Base-by-base conservation (phyloP, 2,797 vertebrate genomes). In the Gobio occitaniae region DNA sequence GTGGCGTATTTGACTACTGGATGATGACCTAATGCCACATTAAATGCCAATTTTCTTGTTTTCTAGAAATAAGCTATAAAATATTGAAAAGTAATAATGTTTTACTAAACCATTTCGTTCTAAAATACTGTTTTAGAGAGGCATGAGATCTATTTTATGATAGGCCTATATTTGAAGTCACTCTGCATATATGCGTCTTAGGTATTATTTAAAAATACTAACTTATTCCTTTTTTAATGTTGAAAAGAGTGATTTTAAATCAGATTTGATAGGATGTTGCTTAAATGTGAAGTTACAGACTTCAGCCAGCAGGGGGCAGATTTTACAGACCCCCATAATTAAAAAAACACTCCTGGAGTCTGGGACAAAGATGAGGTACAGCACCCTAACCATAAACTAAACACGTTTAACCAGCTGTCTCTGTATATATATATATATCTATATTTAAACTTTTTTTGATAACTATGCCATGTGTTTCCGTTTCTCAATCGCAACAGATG, bases 351-450 rank as follows among this genome's bases (percentile, higher is more conserved):
- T 78, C 86, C 82, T 90, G 88, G 89, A 87, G 90, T 88, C 91
- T 91, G 89, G 93, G 94, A 94, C 93, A 94, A 95, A 75, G 38
- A 88, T 83, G 70, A 86, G 87, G 93, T 95, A 92, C 95, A 96
- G 95, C 94, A 95, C 95, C 96, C 90, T 89, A 88, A 87, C 72
- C 88, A 83, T 77, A 86, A 89, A 90, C 80, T 6, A 41, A 65
- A 71, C 6, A 48, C 38, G 13, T 80, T 6, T 82, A 78, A 52
- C 47, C 38, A 32, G 36, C 52, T 32, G 17, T 32, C 25, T 41
- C 41, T 41, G 6, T 41, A 32, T 32, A 32, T 38, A 3, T 38
- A 38, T 38, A 38, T 38, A 38, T 38, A 25, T 16, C 16, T 36
- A 81, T 17, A 38, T 41, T 41, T 41, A 29, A 54, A n/a, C 12